Conservation (phyloP, 2,797 vertebrate species). For the Crax fasciolata region DNA sequence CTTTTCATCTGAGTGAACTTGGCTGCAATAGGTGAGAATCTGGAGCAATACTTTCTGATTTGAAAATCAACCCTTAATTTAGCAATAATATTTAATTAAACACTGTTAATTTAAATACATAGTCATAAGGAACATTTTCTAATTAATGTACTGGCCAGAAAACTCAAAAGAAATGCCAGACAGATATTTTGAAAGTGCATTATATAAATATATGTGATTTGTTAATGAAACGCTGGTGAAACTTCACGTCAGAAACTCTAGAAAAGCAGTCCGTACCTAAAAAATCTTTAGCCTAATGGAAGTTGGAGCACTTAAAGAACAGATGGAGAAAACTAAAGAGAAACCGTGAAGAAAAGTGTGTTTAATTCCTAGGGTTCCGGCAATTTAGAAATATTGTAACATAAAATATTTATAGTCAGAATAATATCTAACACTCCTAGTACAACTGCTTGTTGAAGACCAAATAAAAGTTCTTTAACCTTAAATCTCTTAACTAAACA, state of each 20-base stretch:
- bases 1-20: not conserved
- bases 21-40: not conserved
- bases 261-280: not conserved
- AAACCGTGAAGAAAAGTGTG: constrained; percentile 2
- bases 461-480: constrained; percentile 8
- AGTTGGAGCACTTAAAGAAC: not conserved
- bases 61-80: constrained; percentile 61
- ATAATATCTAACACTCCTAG: not conserved
- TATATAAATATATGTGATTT: constrained; percentile 7
- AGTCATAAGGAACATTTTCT: constrained; percentile 42
- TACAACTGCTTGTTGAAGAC: not conserved
- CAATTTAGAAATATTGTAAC: constrained; percentile 1
- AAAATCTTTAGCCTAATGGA: constrained; percentile 40
- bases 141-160: constrained; percentile 49
- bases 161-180: constrained; percentile 22
- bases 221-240: constrained; percentile 35
- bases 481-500: not conserved
- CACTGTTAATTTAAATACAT: constrained; percentile 40
- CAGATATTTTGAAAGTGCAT: not conserved
- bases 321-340: constrained; percentile 12
- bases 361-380: constrained; percentile 1
- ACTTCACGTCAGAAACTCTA: constrained; percentile 23
- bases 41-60: not conserved
- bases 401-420: not conserved
- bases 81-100: constrained; percentile 53